Percentiles rank a stretch among this genome's conserved stretches.
Conservation (phyloP, 2,797 vertebrate species). For the Enteromius treurensis region DNA sequence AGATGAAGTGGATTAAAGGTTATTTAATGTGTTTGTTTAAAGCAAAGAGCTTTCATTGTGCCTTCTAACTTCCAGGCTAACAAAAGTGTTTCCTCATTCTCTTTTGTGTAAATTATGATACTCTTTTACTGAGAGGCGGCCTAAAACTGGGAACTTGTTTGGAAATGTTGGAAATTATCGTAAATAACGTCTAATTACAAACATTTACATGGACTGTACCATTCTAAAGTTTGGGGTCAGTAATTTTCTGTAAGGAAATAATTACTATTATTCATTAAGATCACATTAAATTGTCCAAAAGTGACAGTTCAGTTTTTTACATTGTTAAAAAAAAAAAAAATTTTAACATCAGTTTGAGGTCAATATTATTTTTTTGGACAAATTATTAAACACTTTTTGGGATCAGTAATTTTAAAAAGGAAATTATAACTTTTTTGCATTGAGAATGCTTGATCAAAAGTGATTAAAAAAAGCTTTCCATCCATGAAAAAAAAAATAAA, state of each 20-base stretch:
- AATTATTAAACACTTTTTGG: no score
- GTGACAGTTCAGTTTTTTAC: background rate
- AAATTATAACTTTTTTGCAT: background rate
- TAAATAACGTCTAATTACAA: background rate
- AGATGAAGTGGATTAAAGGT: constrained; percentile 44
- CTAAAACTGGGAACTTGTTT: background rate
- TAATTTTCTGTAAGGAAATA: no score
- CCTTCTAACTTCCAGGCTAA: constrained; percentile 11
- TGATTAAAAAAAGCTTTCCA: no score
- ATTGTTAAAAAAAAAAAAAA: background rate
- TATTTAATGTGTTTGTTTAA: constrained; percentile 53
- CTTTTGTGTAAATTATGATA: constrained; percentile 2
- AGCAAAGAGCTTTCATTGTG: constrained; percentile 16
- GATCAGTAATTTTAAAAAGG: no score
- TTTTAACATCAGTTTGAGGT: background rate
- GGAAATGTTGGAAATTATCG: background rate
- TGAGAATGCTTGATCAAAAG: background rate
- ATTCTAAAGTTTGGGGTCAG: background rate
- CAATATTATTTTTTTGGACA: no score
- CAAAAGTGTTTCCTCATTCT: background rate
- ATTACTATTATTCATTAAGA: background rate
- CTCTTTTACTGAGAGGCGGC: background rate
- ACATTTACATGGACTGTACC: background rate
- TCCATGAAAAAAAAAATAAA: background rate
- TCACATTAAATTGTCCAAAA: background rate